Conservation (phyloP, 1,140 invertebrate species). For the Calycopis cecrops region DNA sequence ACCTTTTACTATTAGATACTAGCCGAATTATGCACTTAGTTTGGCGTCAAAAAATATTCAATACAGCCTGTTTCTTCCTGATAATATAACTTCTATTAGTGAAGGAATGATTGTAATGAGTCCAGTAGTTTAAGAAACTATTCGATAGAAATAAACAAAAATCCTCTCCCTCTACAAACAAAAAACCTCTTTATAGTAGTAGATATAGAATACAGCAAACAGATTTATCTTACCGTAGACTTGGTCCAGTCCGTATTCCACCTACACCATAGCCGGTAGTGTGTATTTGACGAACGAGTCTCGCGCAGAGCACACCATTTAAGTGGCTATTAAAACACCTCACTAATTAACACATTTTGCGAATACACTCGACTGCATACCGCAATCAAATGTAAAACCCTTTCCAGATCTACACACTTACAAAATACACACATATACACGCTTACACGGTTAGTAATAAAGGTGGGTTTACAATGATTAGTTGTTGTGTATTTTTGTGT, state of each 20-base stretch:
- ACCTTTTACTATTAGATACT: too few relatives aligned
- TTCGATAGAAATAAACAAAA: too few relatives aligned
- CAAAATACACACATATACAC: neutral
- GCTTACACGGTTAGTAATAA: neutral
- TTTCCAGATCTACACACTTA: neutral
- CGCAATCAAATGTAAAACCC: slow-evolving; percentile 13
- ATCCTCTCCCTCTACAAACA: too few relatives aligned
- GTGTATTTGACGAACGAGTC: neutral
- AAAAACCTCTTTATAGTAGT: too few relatives aligned
- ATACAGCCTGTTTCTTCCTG: too few relatives aligned
- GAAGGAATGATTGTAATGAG: too few relatives aligned
- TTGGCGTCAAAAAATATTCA: too few relatives aligned
- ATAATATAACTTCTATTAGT: too few relatives aligned
- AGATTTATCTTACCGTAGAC: too few relatives aligned
- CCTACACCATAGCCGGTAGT: slow-evolving; percentile 3
- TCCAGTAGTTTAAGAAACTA: too few relatives aligned
- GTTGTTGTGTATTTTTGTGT: neutral
- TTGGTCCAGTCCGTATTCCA: slow-evolving; percentile 1
- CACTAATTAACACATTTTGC: slow-evolving; percentile 16
- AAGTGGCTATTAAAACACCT: slow-evolving; percentile 12
- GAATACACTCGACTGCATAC: slow-evolving; percentile 10
- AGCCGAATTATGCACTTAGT: too few relatives aligned
- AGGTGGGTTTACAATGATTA: slow-evolving; percentile 7
- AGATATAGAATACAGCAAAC: too few relatives aligned
- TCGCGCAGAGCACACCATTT: slow-evolving; percentile 10